Conservation (phyloP, 2,888 invertebrate genomes). For the Ophion ventricosus region DNA sequence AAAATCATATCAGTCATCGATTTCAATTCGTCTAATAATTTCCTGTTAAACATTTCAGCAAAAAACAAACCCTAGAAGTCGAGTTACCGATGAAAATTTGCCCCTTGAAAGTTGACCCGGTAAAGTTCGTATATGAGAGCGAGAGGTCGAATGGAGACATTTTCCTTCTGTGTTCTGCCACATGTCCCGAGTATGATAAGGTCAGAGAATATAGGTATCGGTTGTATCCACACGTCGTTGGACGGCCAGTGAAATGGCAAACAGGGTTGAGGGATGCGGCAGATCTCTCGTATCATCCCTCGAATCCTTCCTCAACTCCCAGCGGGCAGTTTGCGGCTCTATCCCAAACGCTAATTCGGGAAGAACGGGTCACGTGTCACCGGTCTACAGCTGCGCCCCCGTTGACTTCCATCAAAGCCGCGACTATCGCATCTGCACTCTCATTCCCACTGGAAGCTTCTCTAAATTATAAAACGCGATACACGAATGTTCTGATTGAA, state of each 20-base stretch:
- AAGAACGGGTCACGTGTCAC: constrained; percentile 37
- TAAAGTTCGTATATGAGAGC: neutral
- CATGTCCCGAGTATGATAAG: constrained; percentile 18
- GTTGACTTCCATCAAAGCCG: constrained; percentile 56
- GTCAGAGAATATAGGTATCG: constrained; percentile 9
- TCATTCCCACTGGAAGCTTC: constrained; percentile 16
- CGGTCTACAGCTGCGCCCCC: constrained; percentile 34
- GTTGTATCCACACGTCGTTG: constrained; percentile 40
- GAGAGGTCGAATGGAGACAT: neutral
- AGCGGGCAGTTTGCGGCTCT: constrained; percentile 47
- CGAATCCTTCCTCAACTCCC: constrained; percentile 46
- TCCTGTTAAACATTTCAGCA: neutral
- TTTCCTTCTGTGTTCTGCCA: neutral
- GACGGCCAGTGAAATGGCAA: constrained; percentile 42
- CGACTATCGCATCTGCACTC: constrained; percentile 56
- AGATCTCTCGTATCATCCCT: constrained; percentile 47
- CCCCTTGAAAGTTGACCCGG: too few species aligned
- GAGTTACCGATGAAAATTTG: too few species aligned
- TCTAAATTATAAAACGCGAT: constrained; percentile 11
- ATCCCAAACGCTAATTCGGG: constrained; percentile 60
- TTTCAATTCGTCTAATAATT: too few species aligned
- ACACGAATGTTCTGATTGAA: neutral
- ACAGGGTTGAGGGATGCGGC: constrained; percentile 43
- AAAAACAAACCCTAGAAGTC: too few species aligned
- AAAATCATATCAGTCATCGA: too few species aligned